phyloP scores from a whole-genome alignment of 2,888 invertebrate species.

The Meghimatium bilineatum region DNA sequence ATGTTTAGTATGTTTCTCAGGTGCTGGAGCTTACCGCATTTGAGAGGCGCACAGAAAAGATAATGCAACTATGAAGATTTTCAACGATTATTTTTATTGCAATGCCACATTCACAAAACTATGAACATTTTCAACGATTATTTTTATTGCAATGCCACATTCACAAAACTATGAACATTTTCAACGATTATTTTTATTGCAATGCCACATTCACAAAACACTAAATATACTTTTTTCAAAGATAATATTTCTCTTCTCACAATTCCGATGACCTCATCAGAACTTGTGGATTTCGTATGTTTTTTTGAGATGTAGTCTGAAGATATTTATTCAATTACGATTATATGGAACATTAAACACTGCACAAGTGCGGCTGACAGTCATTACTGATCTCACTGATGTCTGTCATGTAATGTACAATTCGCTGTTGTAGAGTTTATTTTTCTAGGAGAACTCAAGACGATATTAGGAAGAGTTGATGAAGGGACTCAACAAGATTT shows the following conservation, averaged over 20 bases:
- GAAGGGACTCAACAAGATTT: constrained; percentile 7
- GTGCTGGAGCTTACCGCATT: too few species aligned
- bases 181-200: neutral
- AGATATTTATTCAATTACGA: neutral
- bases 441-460: neutral
- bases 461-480: neutral
- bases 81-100: too few species aligned
- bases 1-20: too few species aligned
- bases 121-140: too few species aligned
- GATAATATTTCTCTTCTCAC: neutral
- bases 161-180: neutral
- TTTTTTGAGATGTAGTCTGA: neutral
- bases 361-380: neutral
- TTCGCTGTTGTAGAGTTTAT: neutral
- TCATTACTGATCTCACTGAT: neutral
- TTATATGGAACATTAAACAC: neutral
- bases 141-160: too few species aligned
- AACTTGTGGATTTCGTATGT: neutral
- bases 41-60: too few species aligned
- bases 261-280: neutral
- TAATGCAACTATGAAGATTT: too few species aligned
- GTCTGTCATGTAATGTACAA: neutral
- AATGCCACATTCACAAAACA: neutral
- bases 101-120: too few species aligned
- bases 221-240: neutral